These are phyloP conservation scores for Lota lota DNA, from an alignment of 2,113 vertebrate genomes.

Conservation along the genomic window DNA sequence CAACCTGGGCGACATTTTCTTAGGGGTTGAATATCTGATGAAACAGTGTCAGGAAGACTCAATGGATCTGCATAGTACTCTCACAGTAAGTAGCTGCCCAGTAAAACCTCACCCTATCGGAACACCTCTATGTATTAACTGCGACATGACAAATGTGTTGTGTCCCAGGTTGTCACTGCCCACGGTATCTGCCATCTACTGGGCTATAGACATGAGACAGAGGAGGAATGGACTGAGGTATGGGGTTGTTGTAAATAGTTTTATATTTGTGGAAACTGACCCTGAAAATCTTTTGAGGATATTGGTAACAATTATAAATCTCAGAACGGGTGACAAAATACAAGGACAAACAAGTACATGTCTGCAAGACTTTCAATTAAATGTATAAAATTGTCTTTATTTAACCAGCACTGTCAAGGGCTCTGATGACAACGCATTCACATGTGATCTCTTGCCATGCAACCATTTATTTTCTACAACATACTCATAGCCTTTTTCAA, in stretches of 20 bases:
- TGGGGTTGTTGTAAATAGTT: not conserved
- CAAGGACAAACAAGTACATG: too few species aligned
- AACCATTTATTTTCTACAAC: too few species aligned
- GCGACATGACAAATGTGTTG: not conserved
- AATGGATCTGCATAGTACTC: slow-evolving; percentile 70
- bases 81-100: slow-evolving; percentile 73
- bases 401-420: too few species aligned
- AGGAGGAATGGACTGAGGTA: slow-evolving; percentile 83
- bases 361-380: too few species aligned
- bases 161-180: slow-evolving; percentile 77
- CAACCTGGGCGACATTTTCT: slow-evolving; percentile 87
- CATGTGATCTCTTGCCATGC: too few species aligned
- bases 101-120: not conserved
- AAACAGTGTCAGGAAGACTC: slow-evolving; percentile 74
- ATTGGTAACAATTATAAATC: too few species aligned
- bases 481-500: too few species aligned
- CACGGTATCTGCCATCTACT: slow-evolving; percentile 91
- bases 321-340: too few species aligned
- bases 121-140: not conserved
- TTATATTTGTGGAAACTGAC: too few species aligned
- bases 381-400: too few species aligned
- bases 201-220: slow-evolving; percentile 83
- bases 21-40: slow-evolving; percentile 87
- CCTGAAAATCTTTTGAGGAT: too few species aligned
- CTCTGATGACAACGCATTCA: too few species aligned